Conservation (phyloP, 2,888 invertebrate genomes). For the Pollenia angustigena region DNA sequence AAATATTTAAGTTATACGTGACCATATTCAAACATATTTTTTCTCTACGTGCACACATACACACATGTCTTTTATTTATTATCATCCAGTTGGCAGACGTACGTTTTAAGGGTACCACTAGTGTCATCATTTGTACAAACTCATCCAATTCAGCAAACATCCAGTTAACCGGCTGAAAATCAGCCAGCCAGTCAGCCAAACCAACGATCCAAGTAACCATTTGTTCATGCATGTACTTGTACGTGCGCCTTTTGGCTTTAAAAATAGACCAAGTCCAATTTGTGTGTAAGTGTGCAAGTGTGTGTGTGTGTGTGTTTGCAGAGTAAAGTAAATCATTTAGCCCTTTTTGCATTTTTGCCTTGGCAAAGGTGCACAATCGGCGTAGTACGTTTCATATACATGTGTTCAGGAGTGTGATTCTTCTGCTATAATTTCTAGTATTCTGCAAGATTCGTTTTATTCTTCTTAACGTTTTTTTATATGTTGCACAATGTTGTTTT, state of each 20-base stretch:
- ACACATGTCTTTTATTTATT: constrained; percentile 33
- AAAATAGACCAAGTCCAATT: constrained; percentile 66
- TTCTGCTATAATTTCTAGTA: background rate
- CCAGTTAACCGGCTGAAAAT: constrained; percentile 10
- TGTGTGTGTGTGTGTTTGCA: background rate
- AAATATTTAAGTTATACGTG: no score
- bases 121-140: constrained; percentile 59
- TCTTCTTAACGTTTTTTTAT: constrained; percentile 1
- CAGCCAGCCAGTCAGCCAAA: constrained; percentile 39
- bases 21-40: no score
- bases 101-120: constrained; percentile 20
- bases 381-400: background rate
- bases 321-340: constrained; percentile 78
- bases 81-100: constrained; percentile 47
- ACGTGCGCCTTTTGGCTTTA: constrained; percentile 69
- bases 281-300: background rate
- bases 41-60: background rate
- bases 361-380: constrained; percentile 37
- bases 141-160: constrained; percentile 52
- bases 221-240: constrained; percentile 67
- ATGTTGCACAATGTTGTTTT: constrained; percentile 68
- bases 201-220: constrained; percentile 62
- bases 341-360: constrained; percentile 49
- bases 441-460: constrained; percentile 32
- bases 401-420: background rate